Evolutionary conservation across 64 coral and sea anemone genomes (phyloP).

Genomic region (Pocillopora damicornis): DNA sequence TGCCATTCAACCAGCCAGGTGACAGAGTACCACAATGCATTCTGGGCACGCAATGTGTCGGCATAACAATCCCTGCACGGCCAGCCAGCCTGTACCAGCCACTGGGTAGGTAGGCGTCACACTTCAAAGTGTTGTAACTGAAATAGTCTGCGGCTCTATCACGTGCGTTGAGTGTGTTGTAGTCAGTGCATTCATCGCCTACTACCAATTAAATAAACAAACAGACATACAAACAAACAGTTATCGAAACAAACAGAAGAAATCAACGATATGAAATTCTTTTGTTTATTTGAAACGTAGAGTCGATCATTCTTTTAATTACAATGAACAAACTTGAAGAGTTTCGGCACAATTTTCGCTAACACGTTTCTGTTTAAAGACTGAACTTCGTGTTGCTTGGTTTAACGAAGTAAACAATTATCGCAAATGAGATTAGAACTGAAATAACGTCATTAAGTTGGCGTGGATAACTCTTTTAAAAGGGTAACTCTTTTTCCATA

Average conservation of each 20-base stretch:
- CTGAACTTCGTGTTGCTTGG: too few species aligned
- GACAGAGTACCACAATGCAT: conserved; percentile 57
- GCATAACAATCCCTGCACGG: conserved; percentile 31
- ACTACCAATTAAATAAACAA: not conserved
- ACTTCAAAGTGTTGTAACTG: conserved; percentile 13
- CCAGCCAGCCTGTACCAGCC: conserved; percentile 52
- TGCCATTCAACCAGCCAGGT: conserved; percentile 57
- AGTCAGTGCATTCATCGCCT: conserved; percentile 11
- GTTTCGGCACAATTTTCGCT: too few species aligned
- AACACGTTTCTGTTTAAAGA: too few species aligned
- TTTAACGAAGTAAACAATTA: too few species aligned
- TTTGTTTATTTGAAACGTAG: too few species aligned
- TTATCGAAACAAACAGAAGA: not conserved
- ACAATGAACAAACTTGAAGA: too few species aligned
- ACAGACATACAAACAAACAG: not conserved
- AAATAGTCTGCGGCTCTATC: conserved; percentile 44
- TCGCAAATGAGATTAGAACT: too few species aligned
- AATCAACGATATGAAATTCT: not conserved
- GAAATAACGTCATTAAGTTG: too few species aligned
- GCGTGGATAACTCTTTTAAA: too few species aligned
- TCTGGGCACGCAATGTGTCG: conserved; percentile 31
- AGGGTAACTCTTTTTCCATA: too few species aligned
- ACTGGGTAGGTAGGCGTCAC: conserved; percentile 4
- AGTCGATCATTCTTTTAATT: too few species aligned
- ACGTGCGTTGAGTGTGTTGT: conserved; percentile 6